Conservation (phyloP, 2,888 invertebrate species). For the Subacronicta megacephala region DNA sequence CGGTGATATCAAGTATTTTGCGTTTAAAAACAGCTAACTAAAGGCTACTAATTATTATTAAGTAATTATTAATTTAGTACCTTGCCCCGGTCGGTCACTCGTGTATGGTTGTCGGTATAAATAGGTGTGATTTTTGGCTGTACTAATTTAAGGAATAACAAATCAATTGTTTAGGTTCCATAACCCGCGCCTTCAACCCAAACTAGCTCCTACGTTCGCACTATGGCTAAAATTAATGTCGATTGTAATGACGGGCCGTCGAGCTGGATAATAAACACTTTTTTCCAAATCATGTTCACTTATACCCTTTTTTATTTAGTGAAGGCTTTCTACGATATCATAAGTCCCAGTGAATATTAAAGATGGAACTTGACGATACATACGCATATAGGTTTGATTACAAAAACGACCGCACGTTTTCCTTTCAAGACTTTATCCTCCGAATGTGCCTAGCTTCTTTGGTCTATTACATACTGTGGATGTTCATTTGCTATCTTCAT, state of each 20-base stretch:
- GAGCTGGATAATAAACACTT: slow-evolving; percentile 58
- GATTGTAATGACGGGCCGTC: slow-evolving; percentile 25
- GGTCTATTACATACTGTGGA: slow-evolving; percentile 64
- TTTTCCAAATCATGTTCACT: slow-evolving; percentile 71
- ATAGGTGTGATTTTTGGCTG: slow-evolving; percentile 59
- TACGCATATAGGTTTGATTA: slow-evolving; percentile 28
- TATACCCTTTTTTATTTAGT: slow-evolving; percentile 72
- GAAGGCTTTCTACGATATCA: slow-evolving; percentile 70
- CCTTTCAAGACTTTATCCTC: slow-evolving; percentile 61
- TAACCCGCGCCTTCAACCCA: slow-evolving; percentile 5
- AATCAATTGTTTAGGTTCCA: slow-evolving; percentile 25
- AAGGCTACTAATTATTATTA: no score
- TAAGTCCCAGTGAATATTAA: slow-evolving; percentile 59
- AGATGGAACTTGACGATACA: slow-evolving; percentile 28
- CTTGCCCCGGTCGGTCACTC: slow-evolving; percentile 13
- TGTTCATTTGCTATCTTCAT: slow-evolving; percentile 53
- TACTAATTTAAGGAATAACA: slow-evolving; percentile 54
- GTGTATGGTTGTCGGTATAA: slow-evolving; percentile 18
- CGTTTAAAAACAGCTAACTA: not conserved
- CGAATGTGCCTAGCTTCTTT: slow-evolving; percentile 65
- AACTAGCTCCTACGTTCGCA: slow-evolving; percentile 8
- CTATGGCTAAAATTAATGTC: slow-evolving; percentile 36
- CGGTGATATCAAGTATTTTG: not conserved
- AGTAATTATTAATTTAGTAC: slow-evolving; percentile 1
- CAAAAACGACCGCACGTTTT: slow-evolving; percentile 20